Evolutionary conservation across 2,113 vertebrate species (phyloP).

Genomic region (Erpornis zantholeuca): DNA sequence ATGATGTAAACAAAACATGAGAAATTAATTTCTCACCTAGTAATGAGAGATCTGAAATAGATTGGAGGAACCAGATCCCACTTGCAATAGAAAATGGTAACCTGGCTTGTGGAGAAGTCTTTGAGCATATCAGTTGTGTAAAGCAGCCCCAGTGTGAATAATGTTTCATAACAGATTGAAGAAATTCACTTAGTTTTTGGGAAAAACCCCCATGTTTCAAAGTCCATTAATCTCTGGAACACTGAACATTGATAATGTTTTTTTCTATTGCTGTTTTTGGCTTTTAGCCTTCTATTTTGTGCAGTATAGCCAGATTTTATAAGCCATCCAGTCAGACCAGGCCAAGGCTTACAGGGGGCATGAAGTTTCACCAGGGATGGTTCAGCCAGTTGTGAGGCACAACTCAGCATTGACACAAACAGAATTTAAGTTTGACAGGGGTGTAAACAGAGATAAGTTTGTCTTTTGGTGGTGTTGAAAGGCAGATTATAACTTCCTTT

Average conservation of each 20-base stretch:
- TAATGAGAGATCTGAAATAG: background rate
- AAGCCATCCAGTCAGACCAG: background rate
- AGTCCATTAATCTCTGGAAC: background rate
- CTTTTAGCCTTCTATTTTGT: background rate
- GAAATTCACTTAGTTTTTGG: background rate
- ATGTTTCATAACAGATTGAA: background rate
- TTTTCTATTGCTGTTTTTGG: background rate
- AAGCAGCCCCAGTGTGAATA: background rate
- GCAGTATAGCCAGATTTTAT: background rate
- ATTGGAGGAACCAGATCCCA: background rate
- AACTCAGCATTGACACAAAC: background rate
- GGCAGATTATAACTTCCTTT: background rate
- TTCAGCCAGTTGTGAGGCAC: background rate
- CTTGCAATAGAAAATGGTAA: background rate
- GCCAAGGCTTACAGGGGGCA: background rate
- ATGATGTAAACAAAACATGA: background rate
- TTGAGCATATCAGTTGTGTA: background rate
- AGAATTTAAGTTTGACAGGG: background rate
- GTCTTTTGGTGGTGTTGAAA: background rate
- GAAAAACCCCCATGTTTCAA: background rate
- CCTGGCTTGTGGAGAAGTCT: background rate
- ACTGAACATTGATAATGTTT: accelerated
- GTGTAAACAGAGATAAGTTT: background rate
- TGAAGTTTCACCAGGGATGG: background rate
- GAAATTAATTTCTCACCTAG: background rate